These are phyloP conservation scores for Eumerus sabulonum DNA, from an alignment of 2,888 invertebrate species.

Conservation along the genomic window DNA sequence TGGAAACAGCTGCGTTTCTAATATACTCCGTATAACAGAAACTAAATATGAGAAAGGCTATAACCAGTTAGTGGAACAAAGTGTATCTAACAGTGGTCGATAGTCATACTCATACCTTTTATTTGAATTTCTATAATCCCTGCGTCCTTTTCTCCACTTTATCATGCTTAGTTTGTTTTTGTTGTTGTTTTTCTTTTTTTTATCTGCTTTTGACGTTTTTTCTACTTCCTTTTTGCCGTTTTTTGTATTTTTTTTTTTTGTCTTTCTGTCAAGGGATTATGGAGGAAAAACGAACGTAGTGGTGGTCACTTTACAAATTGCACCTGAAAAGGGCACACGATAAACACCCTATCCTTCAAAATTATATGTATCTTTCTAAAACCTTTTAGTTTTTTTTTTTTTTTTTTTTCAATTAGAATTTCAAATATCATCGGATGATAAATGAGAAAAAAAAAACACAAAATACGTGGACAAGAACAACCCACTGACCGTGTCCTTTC, in stretches of 20 bases:
- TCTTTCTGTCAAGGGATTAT: conserved; percentile 53
- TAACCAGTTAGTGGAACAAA: too few species aligned
- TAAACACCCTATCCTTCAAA: conserved; percentile 43
- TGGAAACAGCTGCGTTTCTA: conserved; percentile 63
- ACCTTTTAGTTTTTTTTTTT: conserved; percentile 5
- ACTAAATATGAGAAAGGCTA: conserved; percentile 26
- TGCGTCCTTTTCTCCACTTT: conserved; percentile 36
- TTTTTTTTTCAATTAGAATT: conserved; percentile 62
- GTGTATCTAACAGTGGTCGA: conserved; percentile 25
- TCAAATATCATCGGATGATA: conserved; percentile 44
- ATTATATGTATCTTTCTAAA: conserved; percentile 63
- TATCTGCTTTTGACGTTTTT: conserved; percentile 7
- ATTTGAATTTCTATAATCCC: conserved; percentile 45
- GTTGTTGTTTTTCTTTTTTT: conserved; percentile 1
- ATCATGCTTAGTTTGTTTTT: conserved; percentile 13
- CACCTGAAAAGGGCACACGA: conserved; percentile 49
- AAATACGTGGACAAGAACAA: conserved; percentile 20
- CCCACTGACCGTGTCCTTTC: conserved; percentile 52
- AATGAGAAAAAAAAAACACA: too few species aligned
- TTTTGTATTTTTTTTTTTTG: conserved; percentile 25
- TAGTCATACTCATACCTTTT: too few species aligned
- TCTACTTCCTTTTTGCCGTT: conserved; percentile 15
- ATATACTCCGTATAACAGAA: conserved; percentile 22
- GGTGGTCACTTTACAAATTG: conserved; percentile 67
- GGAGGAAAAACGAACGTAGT: conserved; percentile 21